Percentiles rank a stretch among this genome's conserved stretches.
Conservation (phyloP, 2,113 vertebrate genomes). For the Asarcornis scutulata region DNA sequence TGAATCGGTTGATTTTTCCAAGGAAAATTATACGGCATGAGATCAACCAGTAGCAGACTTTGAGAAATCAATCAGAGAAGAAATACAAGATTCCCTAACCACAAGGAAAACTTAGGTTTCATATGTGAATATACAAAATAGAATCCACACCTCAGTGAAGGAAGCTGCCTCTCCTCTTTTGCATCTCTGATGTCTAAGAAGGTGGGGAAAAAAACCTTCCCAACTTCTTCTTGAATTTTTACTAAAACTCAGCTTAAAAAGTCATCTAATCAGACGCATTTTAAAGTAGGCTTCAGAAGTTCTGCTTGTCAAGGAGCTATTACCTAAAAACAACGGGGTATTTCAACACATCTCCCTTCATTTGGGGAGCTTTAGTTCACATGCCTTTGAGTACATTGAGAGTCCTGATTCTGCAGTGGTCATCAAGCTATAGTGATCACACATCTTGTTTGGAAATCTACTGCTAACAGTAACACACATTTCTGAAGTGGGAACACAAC, state of each 20-base stretch:
- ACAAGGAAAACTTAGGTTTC: neutral
- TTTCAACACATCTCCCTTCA: neutral
- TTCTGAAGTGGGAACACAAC: neutral
- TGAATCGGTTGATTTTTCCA: neutral
- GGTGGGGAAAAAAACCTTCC: neutral
- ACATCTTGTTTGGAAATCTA: neutral
- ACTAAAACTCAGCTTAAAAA: neutral
- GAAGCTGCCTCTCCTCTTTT: neutral
- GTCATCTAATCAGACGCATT: neutral
- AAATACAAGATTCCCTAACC: neutral
- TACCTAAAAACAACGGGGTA: neutral
- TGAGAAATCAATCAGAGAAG: neutral
- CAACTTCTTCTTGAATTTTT: neutral
- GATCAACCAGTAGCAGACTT: neutral
- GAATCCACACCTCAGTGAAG: neutral
- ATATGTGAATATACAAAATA: neutral
- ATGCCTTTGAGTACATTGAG: neutral
- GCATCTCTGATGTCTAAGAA: neutral
- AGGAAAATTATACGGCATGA: neutral
- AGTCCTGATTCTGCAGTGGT: neutral
- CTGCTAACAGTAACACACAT: neutral
- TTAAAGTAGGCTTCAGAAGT: neutral
- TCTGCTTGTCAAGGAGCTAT: neutral
- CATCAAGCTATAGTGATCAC: neutral
- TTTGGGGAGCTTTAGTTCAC: neutral